Percentiles rank a stretch among this genome's conserved stretches.
Evolutionary conservation across 2,888 invertebrate genomes (phyloP).

Genomic region (Protophormia terraenovae): DNA sequence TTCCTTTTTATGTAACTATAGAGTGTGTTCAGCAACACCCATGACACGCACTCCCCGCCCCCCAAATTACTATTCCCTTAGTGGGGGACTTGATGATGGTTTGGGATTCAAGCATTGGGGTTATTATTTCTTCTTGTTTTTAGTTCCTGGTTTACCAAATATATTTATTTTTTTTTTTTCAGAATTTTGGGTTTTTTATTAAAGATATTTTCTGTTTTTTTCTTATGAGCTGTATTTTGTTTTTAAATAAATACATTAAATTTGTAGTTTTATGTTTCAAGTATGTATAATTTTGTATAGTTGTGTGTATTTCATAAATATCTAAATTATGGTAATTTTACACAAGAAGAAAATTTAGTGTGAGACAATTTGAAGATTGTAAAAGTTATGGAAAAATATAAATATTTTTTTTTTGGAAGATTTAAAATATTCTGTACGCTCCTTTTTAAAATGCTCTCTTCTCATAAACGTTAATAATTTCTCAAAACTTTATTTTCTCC

Average conservation of each 20-base stretch:
- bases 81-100: constrained; percentile 24
- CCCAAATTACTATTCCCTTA: neutral
- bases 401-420: no score
- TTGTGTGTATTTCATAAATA: neutral
- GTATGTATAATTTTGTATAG: neutral
- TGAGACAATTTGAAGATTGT: no score
- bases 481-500: no score
- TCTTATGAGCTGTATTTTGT: neutral
- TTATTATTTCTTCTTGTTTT: constrained; percentile 10
- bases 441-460: no score
- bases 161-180: neutral
- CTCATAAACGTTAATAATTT: no score
- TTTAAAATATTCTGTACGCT: no score
- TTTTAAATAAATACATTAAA: neutral
- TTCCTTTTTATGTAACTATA: neutral
- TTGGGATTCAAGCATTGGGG: constrained; percentile 27
- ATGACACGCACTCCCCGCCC: neutral
- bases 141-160: constrained; percentile 2
- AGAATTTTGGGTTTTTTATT: neutral
- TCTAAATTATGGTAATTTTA: neutral
- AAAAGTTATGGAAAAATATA: no score
- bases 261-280: neutral
- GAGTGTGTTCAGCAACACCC: neutral
- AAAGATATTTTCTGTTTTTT: neutral
- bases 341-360: no score